Evolutionary conservation across 2,113 vertebrate species (phyloP).

Genomic region (Chlorocebus sabaeus): DNA sequence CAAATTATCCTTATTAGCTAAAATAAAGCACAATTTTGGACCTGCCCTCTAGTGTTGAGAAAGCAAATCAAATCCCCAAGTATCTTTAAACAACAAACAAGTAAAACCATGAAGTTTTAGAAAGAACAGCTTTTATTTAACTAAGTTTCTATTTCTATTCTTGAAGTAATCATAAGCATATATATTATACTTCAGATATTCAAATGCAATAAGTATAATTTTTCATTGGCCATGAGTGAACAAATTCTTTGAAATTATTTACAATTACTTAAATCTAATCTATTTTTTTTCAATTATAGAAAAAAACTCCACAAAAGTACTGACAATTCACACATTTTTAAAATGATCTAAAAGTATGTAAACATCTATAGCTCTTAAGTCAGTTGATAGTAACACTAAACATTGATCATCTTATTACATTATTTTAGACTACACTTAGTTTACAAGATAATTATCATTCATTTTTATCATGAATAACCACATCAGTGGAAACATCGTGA

Average conservation of each 20-base stretch:
- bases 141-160: background rate
- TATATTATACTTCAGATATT: conserved; percentile 16
- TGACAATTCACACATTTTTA: background rate
- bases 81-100: conserved; percentile 50
- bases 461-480: conserved; percentile 82
- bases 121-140: conserved; percentile 61
- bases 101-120: conserved; percentile 35
- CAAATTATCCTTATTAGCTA: conserved; percentile 77
- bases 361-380: background rate
- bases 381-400: background rate
- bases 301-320: background rate
- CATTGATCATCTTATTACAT: background rate
- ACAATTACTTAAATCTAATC: conserved; percentile 31
- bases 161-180: background rate
- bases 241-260: conserved; percentile 55
- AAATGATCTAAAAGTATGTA: conserved; percentile 20
- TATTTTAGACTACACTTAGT: conserved; percentile 48
- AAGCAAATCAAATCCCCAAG: conserved; percentile 81
- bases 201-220: background rate
- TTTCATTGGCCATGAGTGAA: background rate
- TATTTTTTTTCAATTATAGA: conserved; percentile 47
- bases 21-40: conserved; percentile 82
- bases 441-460: conserved; percentile 80
- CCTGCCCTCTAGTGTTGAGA: conserved; percentile 91
- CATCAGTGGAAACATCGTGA: conserved; percentile 75